Evolutionary conservation across 2,888 invertebrate genomes (phyloP).

Genomic region (Lissocephala sabroskyi): DNA sequence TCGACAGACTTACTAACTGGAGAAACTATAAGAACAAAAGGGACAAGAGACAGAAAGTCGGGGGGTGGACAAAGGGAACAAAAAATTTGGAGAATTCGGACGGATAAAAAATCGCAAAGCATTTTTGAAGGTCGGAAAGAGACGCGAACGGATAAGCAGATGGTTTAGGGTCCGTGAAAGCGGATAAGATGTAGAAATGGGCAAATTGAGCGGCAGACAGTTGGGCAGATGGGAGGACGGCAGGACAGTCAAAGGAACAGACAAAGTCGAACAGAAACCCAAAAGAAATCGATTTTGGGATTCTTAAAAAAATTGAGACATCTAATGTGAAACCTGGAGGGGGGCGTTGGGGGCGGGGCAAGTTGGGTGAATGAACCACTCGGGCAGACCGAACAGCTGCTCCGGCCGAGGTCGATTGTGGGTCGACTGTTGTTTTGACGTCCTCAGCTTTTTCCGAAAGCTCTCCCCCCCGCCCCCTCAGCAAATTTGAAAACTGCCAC

Average conservation of each 20-base stretch:
- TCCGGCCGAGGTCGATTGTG: no score
- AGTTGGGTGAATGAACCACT: constrained; percentile 15
- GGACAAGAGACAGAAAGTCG: no score
- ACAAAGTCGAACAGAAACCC: constrained; percentile 6
- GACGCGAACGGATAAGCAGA: no score
- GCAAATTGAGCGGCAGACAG: constrained; percentile 6
- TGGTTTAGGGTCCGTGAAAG: neutral
- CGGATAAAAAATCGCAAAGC: no score
- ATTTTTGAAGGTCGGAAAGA: no score
- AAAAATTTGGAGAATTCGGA: no score
- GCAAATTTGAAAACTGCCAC: no score
- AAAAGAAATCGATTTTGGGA: neutral
- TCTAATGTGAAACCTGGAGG: neutral
- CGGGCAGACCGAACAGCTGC: constrained; percentile 40
- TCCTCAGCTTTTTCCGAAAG: constrained; percentile 26
- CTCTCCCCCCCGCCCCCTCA: constrained; percentile 14
- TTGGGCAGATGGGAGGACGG: constrained; percentile 18
- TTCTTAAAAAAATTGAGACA: neutral
- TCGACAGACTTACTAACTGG: no score
- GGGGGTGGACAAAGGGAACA: no score
- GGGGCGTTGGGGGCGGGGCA: neutral
- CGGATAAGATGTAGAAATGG: neutral
- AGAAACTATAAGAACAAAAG: no score
- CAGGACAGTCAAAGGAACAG: constrained; percentile 26
- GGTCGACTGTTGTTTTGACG: constrained; percentile 5